Evolutionary conservation across 2,888 invertebrate species (phyloP).

Genomic region (Acronicta alni): DNA sequence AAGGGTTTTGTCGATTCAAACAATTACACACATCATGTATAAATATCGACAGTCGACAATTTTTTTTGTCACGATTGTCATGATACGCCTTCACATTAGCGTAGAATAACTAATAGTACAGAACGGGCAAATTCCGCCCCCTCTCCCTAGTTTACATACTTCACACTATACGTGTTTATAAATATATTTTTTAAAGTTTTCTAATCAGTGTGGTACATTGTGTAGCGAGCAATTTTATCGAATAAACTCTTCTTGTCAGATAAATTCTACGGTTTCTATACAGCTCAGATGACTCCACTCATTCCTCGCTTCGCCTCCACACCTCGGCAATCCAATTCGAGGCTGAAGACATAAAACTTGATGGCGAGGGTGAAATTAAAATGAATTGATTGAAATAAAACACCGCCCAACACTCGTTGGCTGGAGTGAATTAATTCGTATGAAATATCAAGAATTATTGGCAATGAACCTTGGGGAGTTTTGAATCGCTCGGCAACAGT

Average conservation of each 20-base stretch:
- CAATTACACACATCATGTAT: no score
- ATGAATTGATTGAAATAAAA: constrained; percentile 63
- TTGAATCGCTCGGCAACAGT: constrained; percentile 34
- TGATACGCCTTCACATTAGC: no score
- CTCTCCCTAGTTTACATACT: no score
- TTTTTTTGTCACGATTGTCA: no score
- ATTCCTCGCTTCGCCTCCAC: constrained; percentile 16
- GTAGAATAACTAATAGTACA: no score
- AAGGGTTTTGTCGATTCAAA: no score
- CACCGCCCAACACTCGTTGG: constrained; percentile 47
- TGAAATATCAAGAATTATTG: constrained; percentile 53
- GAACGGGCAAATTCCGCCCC: no score
- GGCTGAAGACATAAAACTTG: constrained; percentile 48
- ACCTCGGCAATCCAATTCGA: constrained; percentile 22
- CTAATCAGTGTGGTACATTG: no score
- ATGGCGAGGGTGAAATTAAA: constrained; percentile 51
- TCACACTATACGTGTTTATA: no score
- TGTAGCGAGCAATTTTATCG: background rate
- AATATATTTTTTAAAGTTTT: no score
- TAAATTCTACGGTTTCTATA: no score
- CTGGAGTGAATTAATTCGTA: constrained; percentile 49
- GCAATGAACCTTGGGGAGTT: constrained; percentile 39
- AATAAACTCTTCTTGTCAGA: background rate
- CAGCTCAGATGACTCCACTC: constrained; percentile 4
- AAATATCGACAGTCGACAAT: no score